Evolutionary conservation across 2,888 invertebrate genomes (phyloP).

Genomic region (Ctena decussata): DNA sequence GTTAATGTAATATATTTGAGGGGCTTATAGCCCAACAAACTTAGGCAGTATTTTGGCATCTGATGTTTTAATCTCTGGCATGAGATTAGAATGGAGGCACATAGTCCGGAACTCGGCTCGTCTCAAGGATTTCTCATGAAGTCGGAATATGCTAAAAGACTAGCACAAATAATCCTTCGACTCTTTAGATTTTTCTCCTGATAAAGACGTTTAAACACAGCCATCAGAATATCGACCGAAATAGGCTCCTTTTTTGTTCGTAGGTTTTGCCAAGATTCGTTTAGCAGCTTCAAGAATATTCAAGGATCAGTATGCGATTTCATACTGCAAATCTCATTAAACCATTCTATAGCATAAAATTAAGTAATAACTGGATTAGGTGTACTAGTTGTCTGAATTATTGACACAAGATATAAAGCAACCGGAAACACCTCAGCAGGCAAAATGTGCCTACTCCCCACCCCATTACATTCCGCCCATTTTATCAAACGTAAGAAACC

Average conservation of each 20-base stretch:
- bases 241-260: conserved; percentile 22
- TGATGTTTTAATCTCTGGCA: too few species aligned
- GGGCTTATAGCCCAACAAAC: too few species aligned
- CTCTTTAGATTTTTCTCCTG: neutral
- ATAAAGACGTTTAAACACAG: conserved; percentile 7
- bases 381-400: conserved; percentile 24
- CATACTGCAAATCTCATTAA: conserved; percentile 21
- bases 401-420: conserved; percentile 27
- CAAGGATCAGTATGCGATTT: conserved; percentile 9
- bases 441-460: conserved; percentile 29
- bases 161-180: conserved; percentile 33
- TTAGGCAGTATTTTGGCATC: too few species aligned
- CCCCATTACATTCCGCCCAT: conserved; percentile 21
- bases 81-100: too few species aligned
- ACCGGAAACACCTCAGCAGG: conserved; percentile 14
- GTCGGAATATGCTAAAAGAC: conserved; percentile 25
- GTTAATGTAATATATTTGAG: too few species aligned
- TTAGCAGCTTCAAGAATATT: conserved; percentile 40
- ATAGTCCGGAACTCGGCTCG: too few species aligned
- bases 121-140: conserved; percentile 36
- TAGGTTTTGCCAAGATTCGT: conserved; percentile 8
- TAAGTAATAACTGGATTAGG: conserved; percentile 25
- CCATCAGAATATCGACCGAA: conserved; percentile 1
- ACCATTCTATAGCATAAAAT: conserved; percentile 35
- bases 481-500: neutral